A percentile compares a stretch with the other conserved stretches of the same genome.
These are phyloP conservation scores for Leucopternis melanops DNA, from an alignment of 2,113 vertebrate species.

Conservation along the genomic window DNA sequence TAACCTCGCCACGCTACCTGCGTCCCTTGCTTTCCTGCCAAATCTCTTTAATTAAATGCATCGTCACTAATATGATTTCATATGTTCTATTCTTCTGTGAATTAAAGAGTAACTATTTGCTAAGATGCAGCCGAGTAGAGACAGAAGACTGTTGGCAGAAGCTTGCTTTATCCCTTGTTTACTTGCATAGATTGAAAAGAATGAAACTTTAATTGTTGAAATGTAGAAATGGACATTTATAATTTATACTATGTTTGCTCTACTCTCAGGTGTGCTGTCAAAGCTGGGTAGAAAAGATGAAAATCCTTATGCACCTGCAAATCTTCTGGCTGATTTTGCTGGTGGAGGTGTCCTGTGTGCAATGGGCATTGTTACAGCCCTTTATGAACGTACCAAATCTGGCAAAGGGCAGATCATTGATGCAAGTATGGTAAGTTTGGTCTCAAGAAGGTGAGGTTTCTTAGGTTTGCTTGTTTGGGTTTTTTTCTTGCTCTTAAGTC, in stretches of 20 bases:
- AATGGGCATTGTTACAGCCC: slow-evolving; percentile 84
- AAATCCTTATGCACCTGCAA: slow-evolving; percentile 83
- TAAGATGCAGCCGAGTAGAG: not conserved
- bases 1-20: too few relatives aligned
- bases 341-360: slow-evolving; percentile 87
- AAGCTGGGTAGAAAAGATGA: slow-evolving; percentile 81
- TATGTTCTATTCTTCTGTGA: not conserved
- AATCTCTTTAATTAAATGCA: not conserved
- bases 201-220: not conserved
- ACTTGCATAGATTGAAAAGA: not conserved
- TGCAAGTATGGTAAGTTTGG: slow-evolving; percentile 86
- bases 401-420: slow-evolving; percentile 91
- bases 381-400: slow-evolving; percentile 84
- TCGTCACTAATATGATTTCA: not conserved
- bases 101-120: not conserved
- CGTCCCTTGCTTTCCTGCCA: too few relatives aligned
- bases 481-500: not conserved
- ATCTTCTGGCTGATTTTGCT: slow-evolving; percentile 92
- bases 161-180: not conserved
- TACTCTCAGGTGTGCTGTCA: slow-evolving; percentile 83
- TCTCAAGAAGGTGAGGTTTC: not conserved
- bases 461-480: not conserved
- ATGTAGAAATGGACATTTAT: not conserved
- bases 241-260: not conserved
- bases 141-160: not conserved